Conservation (phyloP, 1,140 invertebrate genomes). For the Drosophila guanche region DNA sequence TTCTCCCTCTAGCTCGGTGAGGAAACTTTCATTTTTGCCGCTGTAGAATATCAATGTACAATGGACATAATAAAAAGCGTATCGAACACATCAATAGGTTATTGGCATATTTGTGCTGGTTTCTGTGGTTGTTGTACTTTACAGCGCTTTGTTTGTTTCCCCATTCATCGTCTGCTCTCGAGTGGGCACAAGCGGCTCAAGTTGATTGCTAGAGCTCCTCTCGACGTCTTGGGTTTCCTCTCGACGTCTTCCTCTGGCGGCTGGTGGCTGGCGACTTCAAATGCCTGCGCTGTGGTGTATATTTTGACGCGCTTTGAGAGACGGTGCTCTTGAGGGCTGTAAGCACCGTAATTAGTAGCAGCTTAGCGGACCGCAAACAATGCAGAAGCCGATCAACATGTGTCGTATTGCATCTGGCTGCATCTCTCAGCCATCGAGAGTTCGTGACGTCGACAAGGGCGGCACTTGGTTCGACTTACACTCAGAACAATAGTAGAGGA, state of each 20-base stretch:
- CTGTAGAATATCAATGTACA: conserved; percentile 69
- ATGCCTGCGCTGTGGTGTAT: conserved; percentile 37
- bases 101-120: conserved; percentile 54
- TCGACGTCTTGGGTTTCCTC: conserved; percentile 19
- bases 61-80: conserved; percentile 68
- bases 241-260: conserved; percentile 15
- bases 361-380: conserved; percentile 36
- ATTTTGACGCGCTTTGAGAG: conserved; percentile 63
- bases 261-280: conserved; percentile 12
- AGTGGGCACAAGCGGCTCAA: conserved; percentile 35
- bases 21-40: conserved; percentile 76
- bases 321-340: conserved; percentile 39
- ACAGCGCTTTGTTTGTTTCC: conserved; percentile 63
- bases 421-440: too few relatives aligned
- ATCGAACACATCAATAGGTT: conserved; percentile 71
- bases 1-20: conserved; percentile 4
- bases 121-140: conserved; percentile 22
- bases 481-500: too few relatives aligned
- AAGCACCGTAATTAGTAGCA: conserved; percentile 34
- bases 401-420: background rate
- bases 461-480: too few relatives aligned
- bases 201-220: conserved; percentile 22
- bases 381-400: conserved; percentile 10
- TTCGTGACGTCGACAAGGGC: too few relatives aligned
- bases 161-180: conserved; percentile 32